Evolutionary conservation across 1,140 invertebrate species (phyloP).

Genomic region (Ceratina japonica): DNA sequence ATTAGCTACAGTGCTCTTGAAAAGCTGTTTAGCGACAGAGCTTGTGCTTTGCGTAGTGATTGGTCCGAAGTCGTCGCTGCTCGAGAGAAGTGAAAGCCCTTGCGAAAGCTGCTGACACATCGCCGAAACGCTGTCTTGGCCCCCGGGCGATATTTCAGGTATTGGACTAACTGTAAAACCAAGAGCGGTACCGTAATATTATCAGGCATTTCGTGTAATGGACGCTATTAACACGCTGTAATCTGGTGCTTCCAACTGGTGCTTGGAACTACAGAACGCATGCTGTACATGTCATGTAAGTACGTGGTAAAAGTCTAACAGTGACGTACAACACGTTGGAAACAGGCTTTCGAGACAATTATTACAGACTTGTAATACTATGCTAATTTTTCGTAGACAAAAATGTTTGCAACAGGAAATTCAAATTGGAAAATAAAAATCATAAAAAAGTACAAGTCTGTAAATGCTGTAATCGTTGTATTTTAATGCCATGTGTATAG

Average conservation of each 20-base stretch:
- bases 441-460: not conserved
- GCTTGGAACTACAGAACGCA: constrained; percentile 59
- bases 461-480: not conserved
- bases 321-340: constrained; percentile 9
- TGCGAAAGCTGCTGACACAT: constrained; percentile 93
- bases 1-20: constrained; percentile 61
- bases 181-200: constrained; percentile 32
- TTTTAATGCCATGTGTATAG: not conserved
- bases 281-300: constrained; percentile 46
- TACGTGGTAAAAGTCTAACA: constrained; percentile 20
- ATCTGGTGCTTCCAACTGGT: constrained; percentile 40
- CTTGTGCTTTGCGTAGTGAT: constrained; percentile 72
- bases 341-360: not conserved
- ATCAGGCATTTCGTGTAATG: not conserved
- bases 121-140: constrained; percentile 89
- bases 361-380: not conserved
- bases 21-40: constrained; percentile 71
- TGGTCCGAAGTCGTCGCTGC: constrained; percentile 82
- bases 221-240: constrained; percentile 7
- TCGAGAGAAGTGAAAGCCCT: constrained; percentile 88
- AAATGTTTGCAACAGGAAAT: not conserved
- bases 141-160: constrained; percentile 87
- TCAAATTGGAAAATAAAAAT: not conserved
- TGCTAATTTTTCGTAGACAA: not conserved
- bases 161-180: constrained; percentile 85